A percentile compares a stretch with the other conserved stretches of the same genome.
Evolutionary conservation across 2,113 vertebrate species (phyloP).

Genomic region (Poeciliopsis occidentalis): DNA sequence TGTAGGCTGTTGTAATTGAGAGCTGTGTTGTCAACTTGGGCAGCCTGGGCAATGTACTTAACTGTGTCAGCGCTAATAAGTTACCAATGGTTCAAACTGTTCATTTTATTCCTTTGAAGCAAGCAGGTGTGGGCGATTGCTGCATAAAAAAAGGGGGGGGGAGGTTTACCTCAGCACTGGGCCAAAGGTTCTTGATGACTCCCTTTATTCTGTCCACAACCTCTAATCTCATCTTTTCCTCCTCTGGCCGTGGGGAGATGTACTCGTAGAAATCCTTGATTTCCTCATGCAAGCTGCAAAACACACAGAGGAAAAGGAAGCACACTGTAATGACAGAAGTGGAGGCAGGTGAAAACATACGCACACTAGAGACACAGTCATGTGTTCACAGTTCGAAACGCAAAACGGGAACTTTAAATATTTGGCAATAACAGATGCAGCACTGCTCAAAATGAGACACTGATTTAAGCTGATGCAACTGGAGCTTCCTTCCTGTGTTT

Average conservation of each 20-base stretch:
- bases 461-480: neutral
- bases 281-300: constrained; percentile 92
- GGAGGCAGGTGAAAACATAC: too few species aligned
- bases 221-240: constrained; percentile 95
- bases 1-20: neutral
- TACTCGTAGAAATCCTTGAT: constrained; percentile 96
- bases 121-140: neutral
- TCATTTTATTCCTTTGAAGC: neutral
- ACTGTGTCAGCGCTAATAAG: neutral
- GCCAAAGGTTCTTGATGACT: constrained; percentile 96
- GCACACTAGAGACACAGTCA: neutral
- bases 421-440: neutral
- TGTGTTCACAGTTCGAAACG: neutral
- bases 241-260: constrained; percentile 94
- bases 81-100: neutral
- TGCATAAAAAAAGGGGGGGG: neutral
- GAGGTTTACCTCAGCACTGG: constrained; percentile 82
- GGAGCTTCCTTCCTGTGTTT: too few species aligned
- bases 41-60: neutral
- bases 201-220: constrained; percentile 95
- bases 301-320: constrained; percentile 7
- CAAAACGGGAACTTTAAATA: neutral
- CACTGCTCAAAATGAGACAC: constrained; percentile 2
- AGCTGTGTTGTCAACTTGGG: neutral
- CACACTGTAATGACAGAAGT: neutral